Conservation (phyloP, 2,888 invertebrate genomes). For the Campoplex capitator region DNA sequence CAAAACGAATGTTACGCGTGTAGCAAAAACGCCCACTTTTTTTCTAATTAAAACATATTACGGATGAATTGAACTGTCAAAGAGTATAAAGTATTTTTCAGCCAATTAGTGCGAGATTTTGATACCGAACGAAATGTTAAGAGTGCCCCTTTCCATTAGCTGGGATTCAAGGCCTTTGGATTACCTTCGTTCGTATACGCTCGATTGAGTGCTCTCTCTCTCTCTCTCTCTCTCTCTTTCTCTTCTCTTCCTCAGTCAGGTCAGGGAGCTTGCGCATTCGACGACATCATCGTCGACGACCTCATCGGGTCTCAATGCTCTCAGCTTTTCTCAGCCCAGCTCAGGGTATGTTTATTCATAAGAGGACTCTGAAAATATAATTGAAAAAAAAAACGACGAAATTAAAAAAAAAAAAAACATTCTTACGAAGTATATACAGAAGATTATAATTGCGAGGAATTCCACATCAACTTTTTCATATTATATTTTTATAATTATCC, state of each 20-base stretch:
- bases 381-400: neutral
- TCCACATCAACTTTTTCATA: neutral
- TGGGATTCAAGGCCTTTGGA: slow-evolving; percentile 1
- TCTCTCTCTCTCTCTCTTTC: neutral
- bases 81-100: neutral
- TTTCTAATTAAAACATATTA: neutral
- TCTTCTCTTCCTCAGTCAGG: neutral
- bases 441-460: neutral
- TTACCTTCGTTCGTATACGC: neutral
- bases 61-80: neutral
- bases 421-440: neutral
- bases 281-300: slow-evolving; percentile 13
- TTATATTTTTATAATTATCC: neutral
- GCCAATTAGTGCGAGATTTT: neutral
- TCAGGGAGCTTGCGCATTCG: slow-evolving; percentile 16
- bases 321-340: neutral
- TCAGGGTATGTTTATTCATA: neutral
- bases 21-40: neutral
- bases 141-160: neutral
- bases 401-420: neutral
- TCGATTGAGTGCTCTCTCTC: slow-evolving; percentile 28
- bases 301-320: slow-evolving; percentile 3
- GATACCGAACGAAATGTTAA: neutral
- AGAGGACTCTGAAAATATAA: neutral
- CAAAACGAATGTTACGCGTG: neutral